A percentile compares a stretch with the other conserved stretches of the same genome.
These are phyloP conservation scores for Carcina quercana DNA, from an alignment of 2,888 invertebrate genomes.

Conservation along the genomic window DNA sequence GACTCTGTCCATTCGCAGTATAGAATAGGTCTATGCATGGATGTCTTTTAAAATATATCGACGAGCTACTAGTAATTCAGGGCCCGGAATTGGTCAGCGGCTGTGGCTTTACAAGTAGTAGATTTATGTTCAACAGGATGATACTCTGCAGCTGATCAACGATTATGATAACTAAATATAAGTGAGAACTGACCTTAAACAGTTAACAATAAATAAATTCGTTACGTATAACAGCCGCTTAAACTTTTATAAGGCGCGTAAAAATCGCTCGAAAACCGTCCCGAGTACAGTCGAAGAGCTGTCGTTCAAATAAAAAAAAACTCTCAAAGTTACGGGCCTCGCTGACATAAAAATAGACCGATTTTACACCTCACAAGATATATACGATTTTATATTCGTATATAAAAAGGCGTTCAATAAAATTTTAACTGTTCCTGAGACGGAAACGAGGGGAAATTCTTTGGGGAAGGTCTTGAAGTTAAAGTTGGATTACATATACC, in stretches of 20 bases:
- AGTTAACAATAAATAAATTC: constrained; percentile 32
- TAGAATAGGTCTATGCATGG: too few species aligned
- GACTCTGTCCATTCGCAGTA: too few species aligned
- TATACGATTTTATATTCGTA: constrained; percentile 51
- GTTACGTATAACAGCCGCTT: constrained; percentile 26
- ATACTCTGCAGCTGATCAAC: too few species aligned
- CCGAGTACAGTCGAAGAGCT: constrained; percentile 45
- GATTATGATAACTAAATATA: too few species aligned
- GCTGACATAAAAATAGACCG: constrained; percentile 59
- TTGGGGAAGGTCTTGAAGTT: too few species aligned
- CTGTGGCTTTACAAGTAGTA: too few species aligned
- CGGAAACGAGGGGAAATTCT: constrained; percentile 36
- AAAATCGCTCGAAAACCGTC: constrained; percentile 26
- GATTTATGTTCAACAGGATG: too few species aligned
- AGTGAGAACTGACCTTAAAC: too few species aligned
- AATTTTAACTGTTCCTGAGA: constrained; percentile 51
- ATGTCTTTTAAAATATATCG: too few species aligned
- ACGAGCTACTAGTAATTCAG: too few species aligned
- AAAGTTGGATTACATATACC: too few species aligned
- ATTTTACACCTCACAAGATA: constrained; percentile 60
- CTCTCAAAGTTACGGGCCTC: constrained; percentile 52
- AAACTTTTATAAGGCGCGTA: constrained; percentile 30
- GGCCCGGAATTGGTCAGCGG: too few species aligned
- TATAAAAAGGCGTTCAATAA: constrained; percentile 62
- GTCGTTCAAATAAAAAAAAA: constrained; percentile 57